Base-by-base conservation (phyloP, 2,888 invertebrate genomes). In the Lutraria lutraria region DNA sequence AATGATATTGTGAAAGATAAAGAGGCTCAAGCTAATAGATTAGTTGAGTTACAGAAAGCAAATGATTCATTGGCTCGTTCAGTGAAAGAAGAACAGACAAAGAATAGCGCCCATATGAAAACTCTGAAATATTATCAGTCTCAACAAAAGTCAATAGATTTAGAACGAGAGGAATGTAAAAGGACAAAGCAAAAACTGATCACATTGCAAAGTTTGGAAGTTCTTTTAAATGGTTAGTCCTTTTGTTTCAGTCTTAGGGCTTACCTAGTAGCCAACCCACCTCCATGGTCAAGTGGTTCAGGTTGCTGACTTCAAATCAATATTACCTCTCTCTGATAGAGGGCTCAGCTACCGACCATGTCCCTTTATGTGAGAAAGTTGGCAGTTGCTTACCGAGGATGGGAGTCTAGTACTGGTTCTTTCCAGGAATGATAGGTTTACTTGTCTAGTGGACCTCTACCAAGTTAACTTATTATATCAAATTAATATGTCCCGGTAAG, bases 181-280 rank as follows among this genome's bases (percentile, higher is more conserved):
- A 91, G 89, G 79, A 92, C 95, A 4, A 93, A 94, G 86, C 89
- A 92, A 52, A 95, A 94, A 80, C 87, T 96, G 53, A 90, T 91
- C 12, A 93, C 93, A 3, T 89, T 95, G 31, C 93, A 95, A 83
- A 93, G 94, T 76, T 88, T 96, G 29, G 94, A 95, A 85, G 88
- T 84, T n/a, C 81, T 96, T 8, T 81, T 96, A n/a, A 93, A 94
- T 91, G 95, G 95, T 95, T 89, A 63, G 34, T 83, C 63, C 15
- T 56, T 81, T 31, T 81, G 6, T 53, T 56, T 13, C 16, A 25
- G 8, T 25, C 72, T 19, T 15, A 12, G 15, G 3, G 31, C 72
- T n/a, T 12, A 4, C 72, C 15, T 8, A 72, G 12, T 25, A 25
- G 25, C 29, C 19, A n/a, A n/a, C n/a, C n/a, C n/a, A n/a, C n/a